Conservation (phyloP, 2,888 invertebrate species). For the Rhopalosiphum nymphaeae region DNA sequence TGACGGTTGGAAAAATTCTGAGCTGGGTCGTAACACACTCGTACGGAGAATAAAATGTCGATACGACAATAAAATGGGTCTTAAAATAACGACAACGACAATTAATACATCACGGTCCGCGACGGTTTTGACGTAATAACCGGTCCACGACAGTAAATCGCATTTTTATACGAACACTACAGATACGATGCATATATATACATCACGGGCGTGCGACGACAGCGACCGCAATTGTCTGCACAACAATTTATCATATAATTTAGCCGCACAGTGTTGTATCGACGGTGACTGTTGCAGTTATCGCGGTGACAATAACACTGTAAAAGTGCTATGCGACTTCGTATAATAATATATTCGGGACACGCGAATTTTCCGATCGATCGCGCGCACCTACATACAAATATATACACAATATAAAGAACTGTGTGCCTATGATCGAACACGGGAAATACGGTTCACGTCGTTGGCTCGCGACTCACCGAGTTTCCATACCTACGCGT, state of each 20-base stretch:
- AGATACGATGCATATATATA: neutral
- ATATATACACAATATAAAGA: neutral
- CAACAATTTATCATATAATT: neutral
- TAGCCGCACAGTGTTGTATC: neutral
- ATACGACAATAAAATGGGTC: neutral
- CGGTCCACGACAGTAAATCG: neutral
- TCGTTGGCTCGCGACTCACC: neutral
- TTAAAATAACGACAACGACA: neutral
- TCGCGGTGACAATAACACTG: neutral
- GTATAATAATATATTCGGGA: neutral
- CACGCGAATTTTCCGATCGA: conserved; percentile 45
- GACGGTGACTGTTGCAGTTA: neutral
- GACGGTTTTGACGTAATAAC: conserved; percentile 24
- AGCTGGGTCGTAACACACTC: neutral
- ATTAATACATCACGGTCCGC: neutral
- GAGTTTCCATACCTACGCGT: neutral
- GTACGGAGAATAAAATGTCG: neutral
- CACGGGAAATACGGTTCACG: conserved; percentile 34
- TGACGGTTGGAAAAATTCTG: neutral
- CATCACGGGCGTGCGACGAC: neutral
- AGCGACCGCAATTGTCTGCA: neutral
- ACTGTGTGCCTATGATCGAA: neutral
- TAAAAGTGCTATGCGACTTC: neutral
- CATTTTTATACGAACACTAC: neutral
- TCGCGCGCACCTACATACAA: neutral